phyloP scores from a whole-genome alignment of 2,113 vertebrate genomes.

The Callaeas wilsoni region DNA sequence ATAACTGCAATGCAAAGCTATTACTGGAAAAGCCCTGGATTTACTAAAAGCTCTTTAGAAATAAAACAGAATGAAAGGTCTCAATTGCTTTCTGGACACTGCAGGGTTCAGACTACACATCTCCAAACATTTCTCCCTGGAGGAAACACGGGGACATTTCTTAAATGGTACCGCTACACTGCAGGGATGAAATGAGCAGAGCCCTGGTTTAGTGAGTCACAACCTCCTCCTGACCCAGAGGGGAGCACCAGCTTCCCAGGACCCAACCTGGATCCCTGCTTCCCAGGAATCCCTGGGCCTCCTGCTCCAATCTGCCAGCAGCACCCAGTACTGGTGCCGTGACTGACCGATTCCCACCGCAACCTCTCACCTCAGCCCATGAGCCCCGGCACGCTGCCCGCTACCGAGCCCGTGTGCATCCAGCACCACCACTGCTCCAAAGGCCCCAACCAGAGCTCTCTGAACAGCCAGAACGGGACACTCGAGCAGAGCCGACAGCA shows the following conservation, averaged over 20 bases:
- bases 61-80: neutral
- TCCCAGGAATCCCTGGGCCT: neutral
- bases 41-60: neutral
- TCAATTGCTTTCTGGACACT: neutral
- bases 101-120: neutral
- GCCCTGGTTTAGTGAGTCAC: neutral
- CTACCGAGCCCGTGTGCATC: rapidly evolving
- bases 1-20: neutral
- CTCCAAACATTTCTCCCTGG: neutral
- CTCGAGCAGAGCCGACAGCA: rapidly evolving
- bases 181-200: neutral
- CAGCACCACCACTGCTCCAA: neutral
- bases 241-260: neutral
- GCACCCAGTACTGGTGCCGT: neutral
- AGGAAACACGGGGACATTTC: neutral
- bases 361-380: neutral
- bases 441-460: neutral
- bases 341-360: rapidly evolving
- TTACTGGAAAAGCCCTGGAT: neutral
- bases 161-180: neutral
- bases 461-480: neutral
- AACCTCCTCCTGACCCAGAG: neutral
- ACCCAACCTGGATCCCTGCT: neutral
- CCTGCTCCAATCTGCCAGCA: neutral
- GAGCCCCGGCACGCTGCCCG: neutral